Percentiles rank a stretch among this genome's conserved stretches.
phyloP scores from a whole-genome alignment of 2,113 vertebrate genomes.

The Elephantulus edwardii region DNA sequence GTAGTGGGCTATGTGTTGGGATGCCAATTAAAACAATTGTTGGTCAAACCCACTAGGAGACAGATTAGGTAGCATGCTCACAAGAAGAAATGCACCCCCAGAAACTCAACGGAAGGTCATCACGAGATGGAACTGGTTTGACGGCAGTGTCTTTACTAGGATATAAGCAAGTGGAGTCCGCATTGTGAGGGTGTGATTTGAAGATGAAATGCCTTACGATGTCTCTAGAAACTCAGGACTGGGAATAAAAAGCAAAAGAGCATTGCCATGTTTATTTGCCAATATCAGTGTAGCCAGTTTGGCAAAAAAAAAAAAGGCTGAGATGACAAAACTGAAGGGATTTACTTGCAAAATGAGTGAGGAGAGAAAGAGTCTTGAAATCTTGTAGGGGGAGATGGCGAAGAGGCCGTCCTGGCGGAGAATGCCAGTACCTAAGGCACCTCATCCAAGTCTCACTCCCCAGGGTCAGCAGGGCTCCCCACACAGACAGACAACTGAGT shows the following conservation, averaged over 20 bases:
- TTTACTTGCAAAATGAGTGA: not conserved
- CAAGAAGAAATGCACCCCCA: too few relatives aligned
- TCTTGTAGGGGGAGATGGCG: not conserved
- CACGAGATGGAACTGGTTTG: too few relatives aligned
- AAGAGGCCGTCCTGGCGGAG: not conserved
- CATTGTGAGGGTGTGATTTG: not conserved
- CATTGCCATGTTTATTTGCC: not conserved
- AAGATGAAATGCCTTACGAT: not conserved
- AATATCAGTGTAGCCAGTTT: not conserved
- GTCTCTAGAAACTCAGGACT: not conserved
- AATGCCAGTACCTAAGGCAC: not conserved
- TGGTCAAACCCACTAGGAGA: too few relatives aligned
- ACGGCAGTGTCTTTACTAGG: too few relatives aligned
- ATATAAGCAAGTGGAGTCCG: not conserved
- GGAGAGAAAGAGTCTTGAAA: not conserved
- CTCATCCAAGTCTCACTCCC: not conserved
- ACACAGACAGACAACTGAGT: not conserved
- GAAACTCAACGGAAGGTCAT: too few relatives aligned
- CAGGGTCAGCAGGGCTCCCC: not conserved
- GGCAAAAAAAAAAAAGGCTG: not conserved
- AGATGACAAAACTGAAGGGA: not conserved
- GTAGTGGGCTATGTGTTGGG: too few relatives aligned
- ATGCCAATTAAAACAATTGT: too few relatives aligned
- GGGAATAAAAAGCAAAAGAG: not conserved
- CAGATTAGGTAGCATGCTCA: too few relatives aligned